phyloP scores from a whole-genome alignment of 2,113 vertebrate genomes.

The Phyllostomus discolor region DNA sequence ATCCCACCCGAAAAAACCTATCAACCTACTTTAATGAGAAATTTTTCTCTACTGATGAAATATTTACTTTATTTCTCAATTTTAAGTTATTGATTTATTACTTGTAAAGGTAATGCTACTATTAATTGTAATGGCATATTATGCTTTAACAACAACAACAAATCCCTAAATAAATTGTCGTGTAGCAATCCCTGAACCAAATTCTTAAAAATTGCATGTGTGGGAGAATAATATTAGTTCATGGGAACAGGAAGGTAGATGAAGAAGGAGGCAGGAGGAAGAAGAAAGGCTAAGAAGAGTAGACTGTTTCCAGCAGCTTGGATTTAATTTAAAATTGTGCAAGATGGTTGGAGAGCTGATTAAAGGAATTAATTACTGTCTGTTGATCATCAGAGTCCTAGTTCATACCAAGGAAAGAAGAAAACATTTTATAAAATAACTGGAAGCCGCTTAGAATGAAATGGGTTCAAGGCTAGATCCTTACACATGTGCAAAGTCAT shows the following conservation, averaged over 20 bases:
- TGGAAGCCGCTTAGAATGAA: constrained; percentile 40
- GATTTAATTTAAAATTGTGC: constrained; percentile 74
- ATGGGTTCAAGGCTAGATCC: background rate
- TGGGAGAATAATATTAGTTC: background rate
- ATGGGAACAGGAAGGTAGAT: background rate
- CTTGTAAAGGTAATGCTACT: background rate
- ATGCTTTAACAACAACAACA: background rate
- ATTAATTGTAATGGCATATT: background rate
- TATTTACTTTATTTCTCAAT: background rate
- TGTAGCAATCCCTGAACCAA: background rate
- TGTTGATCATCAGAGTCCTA: constrained; percentile 54
- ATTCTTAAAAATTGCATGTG: background rate
- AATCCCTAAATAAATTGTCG: background rate
- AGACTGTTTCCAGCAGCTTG: constrained; percentile 59
- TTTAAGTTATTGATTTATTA: background rate
- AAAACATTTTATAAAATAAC: constrained; percentile 66
- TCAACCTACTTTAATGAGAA: background rate
- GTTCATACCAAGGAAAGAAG: constrained; percentile 30
- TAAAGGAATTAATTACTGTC: constrained; percentile 66
- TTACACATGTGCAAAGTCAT: background rate
- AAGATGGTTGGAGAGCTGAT: constrained; percentile 56
- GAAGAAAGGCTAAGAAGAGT: background rate
- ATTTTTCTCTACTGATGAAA: background rate
- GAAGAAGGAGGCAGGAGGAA: background rate
- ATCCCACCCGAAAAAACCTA: background rate